These are phyloP conservation scores for Reticulitermes speratus DNA, from an alignment of 1,140 invertebrate genomes.

Conservation along the genomic window DNA sequence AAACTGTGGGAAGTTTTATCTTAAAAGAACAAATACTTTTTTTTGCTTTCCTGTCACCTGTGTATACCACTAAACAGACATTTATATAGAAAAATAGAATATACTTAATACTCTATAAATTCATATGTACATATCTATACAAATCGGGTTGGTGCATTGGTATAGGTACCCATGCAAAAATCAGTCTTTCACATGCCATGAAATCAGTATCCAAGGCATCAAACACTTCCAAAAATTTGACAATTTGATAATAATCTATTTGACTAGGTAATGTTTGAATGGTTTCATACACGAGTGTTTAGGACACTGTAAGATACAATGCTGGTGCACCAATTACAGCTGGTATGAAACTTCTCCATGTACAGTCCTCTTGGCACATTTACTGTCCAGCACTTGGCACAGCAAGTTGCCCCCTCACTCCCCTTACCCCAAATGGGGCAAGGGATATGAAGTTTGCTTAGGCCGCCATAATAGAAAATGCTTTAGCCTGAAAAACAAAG, in stretches of 20 bases:
- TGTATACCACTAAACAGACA: not conserved
- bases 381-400: not conserved
- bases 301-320: not conserved
- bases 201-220: not conserved
- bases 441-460: not conserved
- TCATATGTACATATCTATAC: slow-evolving; percentile 13
- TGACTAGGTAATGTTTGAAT: not conserved
- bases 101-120: not conserved
- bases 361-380: not conserved
- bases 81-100: slow-evolving; percentile 26
- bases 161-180: not conserved
- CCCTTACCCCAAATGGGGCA: slow-evolving; percentile 14
- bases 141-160: slow-evolving; percentile 4
- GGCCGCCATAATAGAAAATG: slow-evolving; percentile 24
- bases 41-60: not conserved
- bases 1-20: not conserved
- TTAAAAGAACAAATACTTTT: not conserved
- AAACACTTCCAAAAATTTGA: not conserved
- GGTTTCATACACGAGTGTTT: not conserved
- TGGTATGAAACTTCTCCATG: not conserved
- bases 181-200: not conserved
- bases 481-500: slow-evolving; percentile 22
- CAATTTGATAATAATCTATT: not conserved
- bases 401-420: slow-evolving; percentile 9
- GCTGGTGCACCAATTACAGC: not conserved